Conservation (phyloP, 2,888 invertebrate species). For the Drosophila prostipennis region DNA sequence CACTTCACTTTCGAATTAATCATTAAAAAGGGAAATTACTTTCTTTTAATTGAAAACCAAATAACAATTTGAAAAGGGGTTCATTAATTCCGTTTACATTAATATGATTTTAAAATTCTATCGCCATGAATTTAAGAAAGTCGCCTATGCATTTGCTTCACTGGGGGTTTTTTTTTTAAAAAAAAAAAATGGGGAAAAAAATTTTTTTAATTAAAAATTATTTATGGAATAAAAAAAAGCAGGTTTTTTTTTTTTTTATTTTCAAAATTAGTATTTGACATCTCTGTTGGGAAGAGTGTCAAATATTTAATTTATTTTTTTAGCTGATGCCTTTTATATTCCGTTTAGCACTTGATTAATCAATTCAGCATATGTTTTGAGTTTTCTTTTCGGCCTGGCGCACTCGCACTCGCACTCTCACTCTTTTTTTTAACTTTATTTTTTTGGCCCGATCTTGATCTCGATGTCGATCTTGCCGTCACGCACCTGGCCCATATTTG, state of each 20-base stretch:
- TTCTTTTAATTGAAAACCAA: neutral
- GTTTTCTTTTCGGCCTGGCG: slow-evolving; percentile 40
- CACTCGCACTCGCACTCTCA: slow-evolving; percentile 44
- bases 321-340: slow-evolving; percentile 28
- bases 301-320: slow-evolving; percentile 34
- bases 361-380: slow-evolving; percentile 49
- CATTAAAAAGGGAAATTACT: slow-evolving; percentile 14
- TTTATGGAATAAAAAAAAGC: too few species aligned
- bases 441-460: slow-evolving; percentile 31
- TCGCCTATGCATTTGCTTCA: too few species aligned
- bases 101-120: too few species aligned
- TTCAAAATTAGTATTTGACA: neutral
- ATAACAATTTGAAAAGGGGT: neutral
- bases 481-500: slow-evolving; percentile 72
- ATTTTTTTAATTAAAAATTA: too few species aligned
- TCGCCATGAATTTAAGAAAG: too few species aligned
- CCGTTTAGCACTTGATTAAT: slow-evolving; percentile 58
- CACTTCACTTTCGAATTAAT: slow-evolving; percentile 25
- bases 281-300: slow-evolving; percentile 3
- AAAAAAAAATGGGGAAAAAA: too few species aligned
- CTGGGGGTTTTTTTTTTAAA: too few species aligned
- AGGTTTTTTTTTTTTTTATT: too few species aligned
- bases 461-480: slow-evolving; percentile 26
- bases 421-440: slow-evolving; percentile 11
- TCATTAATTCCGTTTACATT: neutral